Conservation (phyloP, 2,797 vertebrate genomes). For the Coendou prehensilis region DNA sequence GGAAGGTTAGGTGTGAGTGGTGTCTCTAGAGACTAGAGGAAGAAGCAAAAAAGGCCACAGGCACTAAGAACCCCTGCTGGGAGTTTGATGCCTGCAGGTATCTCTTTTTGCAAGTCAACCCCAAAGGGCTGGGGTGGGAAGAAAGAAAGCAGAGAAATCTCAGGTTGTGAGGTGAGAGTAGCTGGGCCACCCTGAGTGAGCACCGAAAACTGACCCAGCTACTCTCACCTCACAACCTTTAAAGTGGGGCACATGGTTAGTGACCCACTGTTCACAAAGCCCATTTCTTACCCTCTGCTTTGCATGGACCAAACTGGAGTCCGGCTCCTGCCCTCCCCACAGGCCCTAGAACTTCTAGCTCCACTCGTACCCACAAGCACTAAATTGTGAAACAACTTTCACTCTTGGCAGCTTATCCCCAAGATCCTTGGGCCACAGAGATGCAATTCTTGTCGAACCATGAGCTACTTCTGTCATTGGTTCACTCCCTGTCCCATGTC, state of each 20-base stretch:
- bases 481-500: not conserved
- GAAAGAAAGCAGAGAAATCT: not conserved
- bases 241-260: not conserved
- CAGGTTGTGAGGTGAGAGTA: no score
- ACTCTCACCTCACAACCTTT: not conserved
- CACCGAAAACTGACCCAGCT: not conserved
- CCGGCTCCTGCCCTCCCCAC: not conserved
- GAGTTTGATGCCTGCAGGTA: not conserved
- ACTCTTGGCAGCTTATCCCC: not conserved
- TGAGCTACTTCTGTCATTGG: rapidly evolving
- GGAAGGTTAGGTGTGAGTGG: not conserved
- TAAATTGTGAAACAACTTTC: not conserved
- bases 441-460: not conserved
- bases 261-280: not conserved
- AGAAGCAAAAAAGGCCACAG: not conserved
- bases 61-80: not conserved
- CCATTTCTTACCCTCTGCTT: not conserved
- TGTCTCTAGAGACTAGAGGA: not conserved
- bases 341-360: not conserved
- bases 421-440: not conserved
- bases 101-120: not conserved
- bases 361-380: not conserved
- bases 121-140: not conserved
- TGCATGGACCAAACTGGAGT: not conserved
- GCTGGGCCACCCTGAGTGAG: not conserved